These are phyloP conservation scores for Setophaga petechia DNA, from an alignment of 2,113 vertebrate genomes.

Conservation along the genomic window DNA sequence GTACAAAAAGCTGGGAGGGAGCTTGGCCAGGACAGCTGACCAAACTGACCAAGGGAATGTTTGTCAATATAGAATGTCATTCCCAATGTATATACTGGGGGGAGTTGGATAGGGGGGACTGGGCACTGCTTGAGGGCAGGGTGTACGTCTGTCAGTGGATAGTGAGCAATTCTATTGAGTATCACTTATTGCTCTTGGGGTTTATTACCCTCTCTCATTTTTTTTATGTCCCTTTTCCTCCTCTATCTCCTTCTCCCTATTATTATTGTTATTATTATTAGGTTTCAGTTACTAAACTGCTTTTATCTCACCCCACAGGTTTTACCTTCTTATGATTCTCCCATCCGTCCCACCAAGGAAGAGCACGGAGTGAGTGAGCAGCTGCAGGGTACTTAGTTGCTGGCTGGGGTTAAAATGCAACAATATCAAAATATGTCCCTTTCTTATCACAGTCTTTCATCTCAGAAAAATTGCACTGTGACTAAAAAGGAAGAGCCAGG, in stretches of 20 bases:
- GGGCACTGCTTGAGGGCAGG: not conserved
- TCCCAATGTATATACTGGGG: not conserved
- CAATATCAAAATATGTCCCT: not conserved
- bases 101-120: not conserved
- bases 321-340: fast-evolving
- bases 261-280: not conserved
- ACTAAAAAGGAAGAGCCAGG: not conserved
- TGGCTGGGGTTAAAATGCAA: not conserved
- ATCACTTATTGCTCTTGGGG: not conserved
- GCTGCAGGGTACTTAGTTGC: not conserved
- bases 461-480: not conserved
- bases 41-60: not conserved
- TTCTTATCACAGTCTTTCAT: not conserved
- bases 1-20: not conserved
- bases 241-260: not conserved
- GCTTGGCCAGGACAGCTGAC: not conserved
- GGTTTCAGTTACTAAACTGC: not conserved
- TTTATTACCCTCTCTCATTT: not conserved
- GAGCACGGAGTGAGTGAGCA: not conserved
- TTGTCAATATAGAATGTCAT: not conserved
- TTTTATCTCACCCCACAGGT: not conserved
- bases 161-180: not conserved
- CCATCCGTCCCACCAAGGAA: not conserved
- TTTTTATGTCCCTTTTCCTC: not conserved
- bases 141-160: not conserved